Percentiles rank a stretch among this genome's conserved stretches.
Conservation (phyloP, 2,888 invertebrate species). For the Apamea anceps region DNA sequence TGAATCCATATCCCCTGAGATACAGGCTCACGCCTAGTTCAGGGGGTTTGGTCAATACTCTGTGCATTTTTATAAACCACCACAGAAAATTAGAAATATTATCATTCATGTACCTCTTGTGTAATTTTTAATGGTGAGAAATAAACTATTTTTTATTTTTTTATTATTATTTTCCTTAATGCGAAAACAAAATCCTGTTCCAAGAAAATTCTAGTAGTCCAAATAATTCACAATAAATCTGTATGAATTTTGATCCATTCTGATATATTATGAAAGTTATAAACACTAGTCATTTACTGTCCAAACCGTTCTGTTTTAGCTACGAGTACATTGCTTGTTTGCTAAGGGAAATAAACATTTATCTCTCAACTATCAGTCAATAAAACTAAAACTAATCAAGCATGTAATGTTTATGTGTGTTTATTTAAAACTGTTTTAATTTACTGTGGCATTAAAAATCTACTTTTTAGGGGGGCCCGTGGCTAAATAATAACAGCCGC, state of each 20-base stretch:
- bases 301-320: slow-evolving; percentile 7
- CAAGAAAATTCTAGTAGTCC: not conserved
- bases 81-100: too few species aligned
- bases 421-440: not conserved
- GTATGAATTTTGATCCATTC: not conserved
- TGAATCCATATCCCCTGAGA: too few species aligned
- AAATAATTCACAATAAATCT: not conserved
- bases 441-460: not conserved
- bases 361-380: slow-evolving; percentile 29
- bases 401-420: slow-evolving; percentile 1
- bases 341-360: slow-evolving; percentile 23
- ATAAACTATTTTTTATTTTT: too few species aligned
- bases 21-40: too few species aligned
- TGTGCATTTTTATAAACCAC: too few species aligned
- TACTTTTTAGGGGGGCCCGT: too few species aligned
- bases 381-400: slow-evolving; percentile 27
- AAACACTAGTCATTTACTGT: slow-evolving; percentile 19
- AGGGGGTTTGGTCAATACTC: too few species aligned
- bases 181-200: not conserved
- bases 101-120: too few species aligned
- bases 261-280: slow-evolving; percentile 5
- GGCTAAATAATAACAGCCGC: too few species aligned
- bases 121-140: too few species aligned
- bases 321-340: slow-evolving; percentile 18
- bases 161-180: not conserved